Conservation (phyloP, 2,113 vertebrate species). For the Sinocyclocheilus rhinocerous region DNA sequence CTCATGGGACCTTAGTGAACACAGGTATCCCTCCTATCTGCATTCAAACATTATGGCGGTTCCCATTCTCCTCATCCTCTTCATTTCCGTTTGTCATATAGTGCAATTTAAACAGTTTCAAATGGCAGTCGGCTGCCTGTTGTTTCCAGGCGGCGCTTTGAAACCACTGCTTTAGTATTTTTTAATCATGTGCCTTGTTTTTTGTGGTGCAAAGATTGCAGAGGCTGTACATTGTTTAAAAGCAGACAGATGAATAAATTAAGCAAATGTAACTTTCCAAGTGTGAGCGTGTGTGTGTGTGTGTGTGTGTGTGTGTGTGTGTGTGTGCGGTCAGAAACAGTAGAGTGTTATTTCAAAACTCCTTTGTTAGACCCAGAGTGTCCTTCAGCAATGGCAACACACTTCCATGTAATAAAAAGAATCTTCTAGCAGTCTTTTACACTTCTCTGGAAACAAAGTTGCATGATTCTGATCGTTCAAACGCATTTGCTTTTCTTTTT, state of each 20-base stretch:
- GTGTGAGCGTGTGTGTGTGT: not conserved
- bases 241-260: slow-evolving; percentile 50
- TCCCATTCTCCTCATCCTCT: slow-evolving; percentile 7
- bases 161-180: slow-evolving; percentile 45
- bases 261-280: slow-evolving; percentile 44
- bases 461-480: slow-evolving; percentile 7
- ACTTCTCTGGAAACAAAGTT: slow-evolving; percentile 19
- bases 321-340: not conserved
- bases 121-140: slow-evolving; percentile 10
- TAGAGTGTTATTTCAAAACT: slow-evolving; percentile 20
- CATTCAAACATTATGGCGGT: slow-evolving; percentile 20
- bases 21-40: slow-evolving; percentile 52
- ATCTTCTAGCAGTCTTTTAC: slow-evolving; percentile 22
- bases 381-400: slow-evolving; percentile 43
- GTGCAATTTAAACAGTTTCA: slow-evolving; percentile 57
- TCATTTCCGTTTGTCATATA: slow-evolving; percentile 32
- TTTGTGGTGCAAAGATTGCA: slow-evolving; percentile 37
- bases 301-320: not conserved
- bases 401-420: not conserved
- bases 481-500: slow-evolving; percentile 17
- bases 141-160: slow-evolving; percentile 32
- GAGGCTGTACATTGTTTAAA: slow-evolving; percentile 40
- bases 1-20: slow-evolving; percentile 47
- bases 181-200: slow-evolving; percentile 52
- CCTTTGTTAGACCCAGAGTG: slow-evolving; percentile 35